Evolutionary conservation across 2,888 invertebrate species (phyloP).

Genomic region (Rhamphomyia laevipes): DNA sequence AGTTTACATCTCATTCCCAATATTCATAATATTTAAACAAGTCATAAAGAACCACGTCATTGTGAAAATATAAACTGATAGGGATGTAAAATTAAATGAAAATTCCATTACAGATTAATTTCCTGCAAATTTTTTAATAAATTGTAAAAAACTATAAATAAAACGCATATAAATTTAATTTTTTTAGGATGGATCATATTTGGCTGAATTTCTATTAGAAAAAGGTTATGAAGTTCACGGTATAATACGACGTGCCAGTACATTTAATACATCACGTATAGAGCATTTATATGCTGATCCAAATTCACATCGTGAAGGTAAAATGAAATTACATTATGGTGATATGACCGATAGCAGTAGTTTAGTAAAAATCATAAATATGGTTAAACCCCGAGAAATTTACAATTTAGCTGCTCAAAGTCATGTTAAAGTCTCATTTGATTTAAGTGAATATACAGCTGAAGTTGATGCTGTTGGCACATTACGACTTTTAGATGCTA

Average conservation of each 20-base stretch:
- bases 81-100: no score
- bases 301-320: slow-evolving; percentile 72
- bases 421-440: slow-evolving; percentile 98
- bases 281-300: slow-evolving; percentile 92
- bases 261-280: slow-evolving; percentile 93
- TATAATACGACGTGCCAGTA: slow-evolving; percentile 84
- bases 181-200: slow-evolving; percentile 88
- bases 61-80: no score
- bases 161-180: slow-evolving; percentile 3
- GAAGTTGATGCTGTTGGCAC: slow-evolving; percentile 97
- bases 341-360: slow-evolving; percentile 98
- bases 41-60: no score
- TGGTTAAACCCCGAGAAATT: slow-evolving; percentile 70
- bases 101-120: no score
- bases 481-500: slow-evolving; percentile 79
- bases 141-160: no score
- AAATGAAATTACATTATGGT: slow-evolving; percentile 93
- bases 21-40: no score
- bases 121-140: background rate
- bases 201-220: slow-evolving; percentile 82
- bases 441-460: slow-evolving; percentile 96
- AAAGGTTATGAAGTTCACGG: slow-evolving; percentile 96
- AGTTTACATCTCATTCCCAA: no score
- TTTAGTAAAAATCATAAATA: slow-evolving; percentile 68
- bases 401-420: slow-evolving; percentile 98